A percentile compares a stretch with the other conserved stretches of the same genome.
Evolutionary conservation across 2,797 vertebrate genomes (phyloP).

Genomic region (Furcifer pardalis): DNA sequence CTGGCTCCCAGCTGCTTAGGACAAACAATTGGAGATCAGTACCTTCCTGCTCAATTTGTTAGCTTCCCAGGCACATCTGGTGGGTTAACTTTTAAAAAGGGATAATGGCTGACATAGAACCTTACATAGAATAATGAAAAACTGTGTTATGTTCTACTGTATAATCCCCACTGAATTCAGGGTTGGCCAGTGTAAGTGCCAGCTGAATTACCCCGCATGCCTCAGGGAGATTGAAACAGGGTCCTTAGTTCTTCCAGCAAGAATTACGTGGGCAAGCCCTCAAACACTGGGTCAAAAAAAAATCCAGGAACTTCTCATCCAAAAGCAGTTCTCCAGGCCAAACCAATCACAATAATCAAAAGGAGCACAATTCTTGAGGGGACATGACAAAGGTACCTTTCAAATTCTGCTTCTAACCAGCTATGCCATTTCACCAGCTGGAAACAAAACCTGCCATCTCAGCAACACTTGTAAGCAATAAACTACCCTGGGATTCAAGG

Average conservation of each 20-base stretch:
- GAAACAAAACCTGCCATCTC: not conserved
- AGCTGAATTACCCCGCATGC: not conserved
- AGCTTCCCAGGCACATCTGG: conserved; percentile 8
- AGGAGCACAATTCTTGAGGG: not conserved
- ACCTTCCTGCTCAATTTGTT: not conserved
- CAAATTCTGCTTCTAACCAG: not conserved
- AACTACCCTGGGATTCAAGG: not conserved
- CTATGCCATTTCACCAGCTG: not conserved
- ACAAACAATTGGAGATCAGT: not conserved
- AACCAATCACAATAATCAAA: not conserved
- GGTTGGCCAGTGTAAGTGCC: not conserved
- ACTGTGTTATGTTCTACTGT: not conserved
- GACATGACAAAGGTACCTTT: not conserved
- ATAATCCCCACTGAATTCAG: not conserved
- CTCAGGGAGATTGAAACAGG: not conserved
- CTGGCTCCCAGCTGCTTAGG: not conserved
- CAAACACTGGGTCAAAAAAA: not conserved
- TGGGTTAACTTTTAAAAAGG: too few relatives aligned
- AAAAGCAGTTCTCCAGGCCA: not conserved
- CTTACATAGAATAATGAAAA: not conserved
- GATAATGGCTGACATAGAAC: not conserved
- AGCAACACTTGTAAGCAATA: not conserved
- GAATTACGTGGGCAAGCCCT: not conserved
- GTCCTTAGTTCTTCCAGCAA: not conserved
- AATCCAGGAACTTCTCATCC: not conserved